phyloP scores from a whole-genome alignment of 2,888 invertebrate genomes.

The Nesidiocoris tenuis region DNA sequence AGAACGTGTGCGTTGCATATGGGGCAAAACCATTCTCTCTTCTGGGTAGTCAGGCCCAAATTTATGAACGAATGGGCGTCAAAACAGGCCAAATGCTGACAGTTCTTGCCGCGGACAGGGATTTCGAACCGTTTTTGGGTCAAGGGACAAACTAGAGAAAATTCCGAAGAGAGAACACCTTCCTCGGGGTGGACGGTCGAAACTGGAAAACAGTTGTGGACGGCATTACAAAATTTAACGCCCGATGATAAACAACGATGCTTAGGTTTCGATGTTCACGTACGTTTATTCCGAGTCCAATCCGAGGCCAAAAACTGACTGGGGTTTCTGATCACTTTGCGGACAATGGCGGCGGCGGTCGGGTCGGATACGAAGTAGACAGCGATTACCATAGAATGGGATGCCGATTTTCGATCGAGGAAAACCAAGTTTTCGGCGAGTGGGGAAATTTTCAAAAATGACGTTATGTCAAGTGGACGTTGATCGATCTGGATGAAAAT shows the following conservation, averaged over 20 bases:
- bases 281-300: too few species aligned
- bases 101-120: constrained; percentile 19
- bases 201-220: not conserved
- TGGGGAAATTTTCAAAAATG: constrained; percentile 1
- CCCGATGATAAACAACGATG: too few species aligned
- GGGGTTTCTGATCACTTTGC: not conserved
- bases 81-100: constrained; percentile 30
- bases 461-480: constrained; percentile 4
- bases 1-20: constrained; percentile 14
- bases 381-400: not conserved
- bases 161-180: not conserved
- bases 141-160: constrained; percentile 29
- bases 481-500: not conserved
- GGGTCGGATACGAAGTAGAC: not conserved
- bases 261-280: not conserved
- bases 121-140: constrained; percentile 9
- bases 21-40: constrained; percentile 10
- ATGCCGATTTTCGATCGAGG: not conserved
- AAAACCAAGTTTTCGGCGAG: not conserved
- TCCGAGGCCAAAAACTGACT: not conserved
- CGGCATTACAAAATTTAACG: not conserved
- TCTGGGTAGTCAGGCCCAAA: not conserved
- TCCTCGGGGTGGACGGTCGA: not conserved
- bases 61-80: constrained; percentile 11
- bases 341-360: not conserved